Percentiles rank a stretch among this genome's conserved stretches.
Evolutionary conservation across 2,113 vertebrate species (phyloP).

Genomic region (Papio anubis): DNA sequence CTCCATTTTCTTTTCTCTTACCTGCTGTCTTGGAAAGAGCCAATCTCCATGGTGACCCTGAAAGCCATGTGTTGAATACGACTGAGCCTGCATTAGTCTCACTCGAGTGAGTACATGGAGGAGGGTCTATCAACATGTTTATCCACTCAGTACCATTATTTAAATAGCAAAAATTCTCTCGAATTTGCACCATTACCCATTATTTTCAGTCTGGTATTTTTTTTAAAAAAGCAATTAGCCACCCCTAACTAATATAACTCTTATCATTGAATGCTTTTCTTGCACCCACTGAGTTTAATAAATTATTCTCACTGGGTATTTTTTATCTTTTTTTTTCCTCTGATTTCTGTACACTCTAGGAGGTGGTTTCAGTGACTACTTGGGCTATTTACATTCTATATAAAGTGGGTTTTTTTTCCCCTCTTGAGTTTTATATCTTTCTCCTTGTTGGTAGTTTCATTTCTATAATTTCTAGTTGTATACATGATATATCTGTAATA

Average conservation of each 20-base stretch:
- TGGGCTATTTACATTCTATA: neutral
- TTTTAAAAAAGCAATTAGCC: neutral
- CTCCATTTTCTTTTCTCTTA: neutral
- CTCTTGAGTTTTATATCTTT: slow-evolving; percentile 23
- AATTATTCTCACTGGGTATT: neutral
- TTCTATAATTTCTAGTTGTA: neutral
- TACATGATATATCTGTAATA: neutral
- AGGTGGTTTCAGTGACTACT: slow-evolving; percentile 2
- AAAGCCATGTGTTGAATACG: neutral
- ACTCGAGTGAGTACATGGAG: neutral
- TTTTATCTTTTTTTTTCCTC: neutral
- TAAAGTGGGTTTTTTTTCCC: neutral
- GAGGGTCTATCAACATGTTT: neutral
- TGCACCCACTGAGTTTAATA: slow-evolving; percentile 28
- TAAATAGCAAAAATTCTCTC: slow-evolving; percentile 20
- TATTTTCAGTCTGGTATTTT: neutral
- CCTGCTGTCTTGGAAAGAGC: neutral
- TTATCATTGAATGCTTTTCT: neutral
- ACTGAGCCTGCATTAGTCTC: neutral
- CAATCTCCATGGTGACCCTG: neutral
- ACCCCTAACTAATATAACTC: neutral
- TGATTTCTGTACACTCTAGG: neutral
- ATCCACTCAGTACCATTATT: neutral
- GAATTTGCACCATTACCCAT: neutral
- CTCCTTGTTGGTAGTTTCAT: neutral